phyloP scores from a whole-genome alignment of 2,888 invertebrate species.

The Noctuana brunneofusca region DNA sequence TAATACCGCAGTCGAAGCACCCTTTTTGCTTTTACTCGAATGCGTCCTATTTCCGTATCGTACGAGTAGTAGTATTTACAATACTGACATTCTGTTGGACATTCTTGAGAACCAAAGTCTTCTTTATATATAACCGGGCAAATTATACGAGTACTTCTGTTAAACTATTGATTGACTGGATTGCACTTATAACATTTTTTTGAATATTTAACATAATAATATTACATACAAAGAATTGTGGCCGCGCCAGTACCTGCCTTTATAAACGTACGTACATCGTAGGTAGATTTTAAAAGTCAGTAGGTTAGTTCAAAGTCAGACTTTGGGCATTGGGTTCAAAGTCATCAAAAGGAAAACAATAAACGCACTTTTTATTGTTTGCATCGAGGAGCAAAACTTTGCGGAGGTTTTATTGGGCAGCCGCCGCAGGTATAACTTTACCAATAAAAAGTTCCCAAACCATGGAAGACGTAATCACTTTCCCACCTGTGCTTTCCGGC shows the following conservation, averaged over 20 bases:
- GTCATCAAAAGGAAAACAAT: not conserved
- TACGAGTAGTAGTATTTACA: not conserved
- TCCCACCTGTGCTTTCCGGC: not conserved
- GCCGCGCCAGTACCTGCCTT: too few species aligned
- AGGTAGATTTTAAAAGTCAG: too few species aligned
- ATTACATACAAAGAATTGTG: too few species aligned
- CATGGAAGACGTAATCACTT: slow-evolving; percentile 3
- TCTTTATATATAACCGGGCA: too few species aligned
- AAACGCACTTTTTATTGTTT: not conserved
- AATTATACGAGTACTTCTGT: too few species aligned
- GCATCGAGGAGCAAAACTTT: not conserved
- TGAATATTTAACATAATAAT: too few species aligned
- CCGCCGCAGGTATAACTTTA: slow-evolving; percentile 3
- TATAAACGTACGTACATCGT: too few species aligned
- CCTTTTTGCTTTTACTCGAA: not conserved
- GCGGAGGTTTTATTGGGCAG: slow-evolving; percentile 7
- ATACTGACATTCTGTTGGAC: not conserved
- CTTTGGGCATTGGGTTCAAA: not conserved
- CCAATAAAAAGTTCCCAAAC: slow-evolving; percentile 11
- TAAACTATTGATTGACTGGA: too few species aligned
- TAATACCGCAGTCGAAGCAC: not conserved
- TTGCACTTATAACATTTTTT: too few species aligned
- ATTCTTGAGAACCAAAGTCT: not conserved
- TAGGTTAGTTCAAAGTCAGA: not conserved
- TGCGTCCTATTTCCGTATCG: not conserved